Evolutionary conservation across 2,797 vertebrate genomes (phyloP), one percentile per base, ranked within the genome.

Genomic region (Ara ararauna): DNA sequence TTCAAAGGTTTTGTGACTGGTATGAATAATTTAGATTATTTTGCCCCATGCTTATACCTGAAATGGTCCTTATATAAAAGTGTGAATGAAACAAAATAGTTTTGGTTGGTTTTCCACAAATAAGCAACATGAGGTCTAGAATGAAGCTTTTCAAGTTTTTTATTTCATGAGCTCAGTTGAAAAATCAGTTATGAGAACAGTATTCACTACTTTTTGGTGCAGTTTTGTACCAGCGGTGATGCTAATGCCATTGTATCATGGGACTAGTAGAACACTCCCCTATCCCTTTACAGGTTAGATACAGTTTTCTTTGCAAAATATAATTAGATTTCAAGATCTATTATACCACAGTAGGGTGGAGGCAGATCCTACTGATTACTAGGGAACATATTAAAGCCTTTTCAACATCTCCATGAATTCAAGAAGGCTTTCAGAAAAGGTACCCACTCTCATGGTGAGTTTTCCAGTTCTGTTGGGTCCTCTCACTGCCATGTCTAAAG

Each of bases 371-470:
- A 60, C 13, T 50, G 42, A 56, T 74, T 60, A 54, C 29, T 15
- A 51, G 24, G 22, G 64, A 42, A 66, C 38, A 88, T 71, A 89
- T 85, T 10, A 19, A 71, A 79, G 16, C 8, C 11, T 29, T 90
- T 70, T 60, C 44, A 44, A 18, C 24, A 3, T 26, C 29, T 77
- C 34, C 13, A 13, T 53, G 51, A 71, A 74, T 83, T 45, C 51
- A n/a, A 91, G 60, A 36, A 73, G 16, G 11, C 29, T 83, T 83
- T 96, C 72, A 65, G 44, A 17, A 67, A 76, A 50, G 11, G 18
- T 7, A 10, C 18, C 29, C 7, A 10, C 8, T 6, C 4, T 26
- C 13, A 21, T 22, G 60, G 26, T 0, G 3, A 36, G 11, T 51
- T 91, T 26, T 74, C 26, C 38, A 56, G 51, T 84, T 88, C 24